These are phyloP conservation scores for Siniperca knerii DNA, from an alignment of 2,113 vertebrate species.

Conservation along the genomic window DNA sequence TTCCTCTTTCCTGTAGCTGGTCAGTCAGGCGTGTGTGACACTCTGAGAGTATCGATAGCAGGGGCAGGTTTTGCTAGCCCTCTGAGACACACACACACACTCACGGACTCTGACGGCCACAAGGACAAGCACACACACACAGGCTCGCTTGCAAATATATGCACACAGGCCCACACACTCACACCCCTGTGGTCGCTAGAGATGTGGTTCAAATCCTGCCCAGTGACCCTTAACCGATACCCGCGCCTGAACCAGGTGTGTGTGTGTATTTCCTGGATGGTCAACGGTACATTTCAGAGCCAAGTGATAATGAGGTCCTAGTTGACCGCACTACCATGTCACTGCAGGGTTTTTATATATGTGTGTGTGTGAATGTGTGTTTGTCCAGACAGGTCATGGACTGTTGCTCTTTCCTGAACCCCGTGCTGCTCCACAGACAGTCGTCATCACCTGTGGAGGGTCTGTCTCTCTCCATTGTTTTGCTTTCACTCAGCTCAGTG, in stretches of 20 bases:
- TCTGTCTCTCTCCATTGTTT: constrained; percentile 36
- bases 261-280: constrained; percentile 46
- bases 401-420: constrained; percentile 58
- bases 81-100: constrained; percentile 24
- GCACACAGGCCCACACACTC: constrained; percentile 54
- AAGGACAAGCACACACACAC: constrained; percentile 1
- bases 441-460: constrained; percentile 57
- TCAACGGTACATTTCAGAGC: constrained; percentile 45
- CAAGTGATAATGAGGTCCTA: constrained; percentile 70
- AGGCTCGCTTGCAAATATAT: constrained; percentile 45
- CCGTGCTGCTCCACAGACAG: constrained; percentile 44
- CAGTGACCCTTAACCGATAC: constrained; percentile 51
- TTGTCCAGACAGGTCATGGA: constrained; percentile 66
- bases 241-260: constrained; percentile 34
- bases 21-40: constrained; percentile 73
- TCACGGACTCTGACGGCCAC: neutral
- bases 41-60: constrained; percentile 60
- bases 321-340: constrained; percentile 48
- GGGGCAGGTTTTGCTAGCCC: constrained; percentile 43
- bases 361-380: constrained; percentile 25
- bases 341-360: constrained; percentile 33
- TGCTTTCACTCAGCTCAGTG: neutral
- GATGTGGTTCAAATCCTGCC: constrained; percentile 64
- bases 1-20: constrained; percentile 80
- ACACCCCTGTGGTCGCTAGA: constrained; percentile 21